Evolutionary conservation across 2,113 vertebrate genomes (phyloP), one percentile per base, ranked within the genome.

Genomic region (Carassius auratus): DNA sequence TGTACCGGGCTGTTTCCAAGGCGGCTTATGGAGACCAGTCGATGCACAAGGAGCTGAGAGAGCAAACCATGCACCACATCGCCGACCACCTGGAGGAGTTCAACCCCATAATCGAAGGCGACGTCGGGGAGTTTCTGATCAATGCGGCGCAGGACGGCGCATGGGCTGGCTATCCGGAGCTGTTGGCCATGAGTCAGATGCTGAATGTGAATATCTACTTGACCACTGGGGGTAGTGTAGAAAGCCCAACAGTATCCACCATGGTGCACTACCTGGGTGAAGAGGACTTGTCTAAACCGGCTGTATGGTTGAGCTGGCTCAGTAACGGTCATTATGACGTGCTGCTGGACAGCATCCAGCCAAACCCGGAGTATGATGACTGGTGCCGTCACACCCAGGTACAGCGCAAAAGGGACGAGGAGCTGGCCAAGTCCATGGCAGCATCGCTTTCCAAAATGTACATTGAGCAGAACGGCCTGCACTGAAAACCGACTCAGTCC

Each of bases 101-200:
- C 88, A 95, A 90, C 90, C 96, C 97, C 38, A 94, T 99, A 89
- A 97, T 99, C 7, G 98, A 99, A 90, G 98, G 98, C 2, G 98
- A 99, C 36, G 95, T 96, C 0, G 98, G 98, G 0, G 97, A 98
- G 91, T 99, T 99, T 83, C 93, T 99, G 86, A 96, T 99, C 89
- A 96, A 88, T 1, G 98, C 98, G 0, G 96, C 98, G 0, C 97
- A 99, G 87, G 97, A 99, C 0, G 97, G 97, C 0, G 93, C 96
- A 21, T 99, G 98, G 98, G 98, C 97, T 0, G 98, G 98, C 0
- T 99, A 99, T 90, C 98, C 98, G 0, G 98, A 99, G 88, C 91
- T 99, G 23, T 93, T 99, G 83, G 98, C 98, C 89, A 99, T 99
- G 98, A 98, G 97, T 85, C 97, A 97, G 90, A 98, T 99, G 98